Evolutionary conservation across 2,113 vertebrate genomes (phyloP), one percentile per base, ranked within the genome.

Genomic region (Brachionichthys hirsutus): DNA sequence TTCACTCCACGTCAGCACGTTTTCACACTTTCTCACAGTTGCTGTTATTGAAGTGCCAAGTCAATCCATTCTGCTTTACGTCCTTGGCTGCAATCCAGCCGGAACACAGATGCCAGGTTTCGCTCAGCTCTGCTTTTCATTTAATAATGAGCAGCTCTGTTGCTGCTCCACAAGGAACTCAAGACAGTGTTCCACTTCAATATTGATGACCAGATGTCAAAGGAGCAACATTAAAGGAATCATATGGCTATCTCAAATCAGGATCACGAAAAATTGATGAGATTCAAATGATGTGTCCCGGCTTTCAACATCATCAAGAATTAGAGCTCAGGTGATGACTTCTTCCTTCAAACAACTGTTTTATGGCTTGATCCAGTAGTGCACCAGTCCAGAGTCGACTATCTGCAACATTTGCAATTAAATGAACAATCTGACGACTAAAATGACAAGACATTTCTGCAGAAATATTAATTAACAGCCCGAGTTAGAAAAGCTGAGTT

Each of bases 161-260:
- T 30, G 24, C 24, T 30, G 30, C 55, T 22, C 3, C 4, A 20
- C 48, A 12, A 17, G 8, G 48, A n/a, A 70, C 47, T 11, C 48
- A 67, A 50, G 47, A 68, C 58, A 52, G 12, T 13, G 17, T 78
- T 73, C 16, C 24, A 46, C 57, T 78, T 45, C 81, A 74, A 82
- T 72, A 75, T 65, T 80, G 59, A 80, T 78, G 70, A 66, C 36
- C 63, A 62, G 51, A 66, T 81, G 36, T 3, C 9, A 72, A 82
- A 87, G 82, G 84, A 73, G 84, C 78, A 86, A 67, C 74, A 67
- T 79, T 73, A 82, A 86, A 77, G 81, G 54, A 54, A 80, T 87
- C 53, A 77, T 30, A 14, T 8, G 12, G 70, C 59, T 80, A 86
- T 81, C 78, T 64, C 57, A 49, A 24, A 41, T 48, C 1, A 59